Percentiles rank a stretch among this genome's conserved stretches.
phyloP scores from a whole-genome alignment of 2,888 invertebrate species.

The Nomada ruficornis region DNA sequence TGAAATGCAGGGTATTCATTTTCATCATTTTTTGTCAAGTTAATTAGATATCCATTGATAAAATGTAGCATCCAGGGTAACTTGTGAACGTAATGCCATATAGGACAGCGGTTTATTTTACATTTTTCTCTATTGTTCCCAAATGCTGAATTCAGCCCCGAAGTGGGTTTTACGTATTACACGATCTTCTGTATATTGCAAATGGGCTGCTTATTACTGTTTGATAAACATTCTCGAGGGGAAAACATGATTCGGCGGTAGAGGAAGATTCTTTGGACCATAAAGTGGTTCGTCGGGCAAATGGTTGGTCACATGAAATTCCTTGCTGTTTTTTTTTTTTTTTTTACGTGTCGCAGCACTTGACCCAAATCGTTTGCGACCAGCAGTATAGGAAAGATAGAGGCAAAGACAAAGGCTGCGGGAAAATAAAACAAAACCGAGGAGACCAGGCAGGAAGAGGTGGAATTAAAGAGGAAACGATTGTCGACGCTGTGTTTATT shows the following conservation, averaged over 20 bases:
- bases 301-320: constrained; percentile 56
- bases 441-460: constrained; percentile 40
- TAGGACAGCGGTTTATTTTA: no score
- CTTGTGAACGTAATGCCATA: no score
- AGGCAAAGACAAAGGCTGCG: constrained; percentile 53
- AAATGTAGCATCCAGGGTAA: no score
- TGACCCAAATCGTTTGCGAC: constrained; percentile 60
- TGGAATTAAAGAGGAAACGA: constrained; percentile 52
- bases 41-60: no score
- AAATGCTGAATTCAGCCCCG: no score
- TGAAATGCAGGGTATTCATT: no score
- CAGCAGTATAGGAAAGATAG: constrained; percentile 38
- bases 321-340: constrained; percentile 24
- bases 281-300: constrained; percentile 48
- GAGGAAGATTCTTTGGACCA: constrained; percentile 25
- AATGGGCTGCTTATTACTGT: no score
- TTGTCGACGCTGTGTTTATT: constrained; percentile 47
- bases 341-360: constrained; percentile 48
- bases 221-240: neutral
- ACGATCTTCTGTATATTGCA: no score
- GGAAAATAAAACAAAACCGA: constrained; percentile 46
- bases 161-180: no score
- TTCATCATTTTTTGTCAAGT: no score
- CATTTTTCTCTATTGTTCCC: no score
- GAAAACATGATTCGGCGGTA: neutral